Conservation (phyloP, 2,888 invertebrate species). For the Eucera pruinosa region DNA sequence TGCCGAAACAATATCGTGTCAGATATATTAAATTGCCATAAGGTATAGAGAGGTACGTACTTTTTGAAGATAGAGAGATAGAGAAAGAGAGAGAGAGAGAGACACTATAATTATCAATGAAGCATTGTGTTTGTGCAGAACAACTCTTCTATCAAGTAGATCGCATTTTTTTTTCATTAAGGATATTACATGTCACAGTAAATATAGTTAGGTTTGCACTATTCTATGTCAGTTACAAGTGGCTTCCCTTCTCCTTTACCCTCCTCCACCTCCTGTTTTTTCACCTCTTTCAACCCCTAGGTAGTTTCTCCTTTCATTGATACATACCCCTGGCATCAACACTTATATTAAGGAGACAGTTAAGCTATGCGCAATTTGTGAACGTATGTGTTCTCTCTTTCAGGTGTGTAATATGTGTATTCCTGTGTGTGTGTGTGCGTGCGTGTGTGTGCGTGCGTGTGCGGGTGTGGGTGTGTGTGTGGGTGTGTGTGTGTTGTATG, state of each 20-base stretch:
- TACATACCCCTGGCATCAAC: conserved; percentile 64
- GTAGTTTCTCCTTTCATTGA: conserved; percentile 21
- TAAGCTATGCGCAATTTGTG: conserved; percentile 74
- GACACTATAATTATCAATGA: conserved; percentile 79
- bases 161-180: conserved; percentile 72
- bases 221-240: conserved; percentile 76
- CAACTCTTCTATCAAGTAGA: conserved; percentile 77
- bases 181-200: conserved; percentile 81
- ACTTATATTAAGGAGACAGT: conserved; percentile 77
- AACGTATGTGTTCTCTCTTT: conserved; percentile 6
- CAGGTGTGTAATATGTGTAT: neutral
- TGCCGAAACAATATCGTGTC: conserved; percentile 43
- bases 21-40: conserved; percentile 57
- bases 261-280: conserved; percentile 38
- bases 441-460: neutral
- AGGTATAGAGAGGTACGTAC: conserved; percentile 61
- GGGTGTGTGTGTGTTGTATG: neutral
- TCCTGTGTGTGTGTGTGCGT: neutral
- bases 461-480: too few relatives aligned
- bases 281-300: conserved; percentile 31
- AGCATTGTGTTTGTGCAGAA: conserved; percentile 82
- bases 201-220: conserved; percentile 77
- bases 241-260: conserved; percentile 62
- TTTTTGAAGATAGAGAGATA: conserved; percentile 47
- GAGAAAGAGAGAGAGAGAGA: conserved; percentile 58